Evolutionary conservation across 2,888 invertebrate species (phyloP).

Genomic region (Julus scandinavius): DNA sequence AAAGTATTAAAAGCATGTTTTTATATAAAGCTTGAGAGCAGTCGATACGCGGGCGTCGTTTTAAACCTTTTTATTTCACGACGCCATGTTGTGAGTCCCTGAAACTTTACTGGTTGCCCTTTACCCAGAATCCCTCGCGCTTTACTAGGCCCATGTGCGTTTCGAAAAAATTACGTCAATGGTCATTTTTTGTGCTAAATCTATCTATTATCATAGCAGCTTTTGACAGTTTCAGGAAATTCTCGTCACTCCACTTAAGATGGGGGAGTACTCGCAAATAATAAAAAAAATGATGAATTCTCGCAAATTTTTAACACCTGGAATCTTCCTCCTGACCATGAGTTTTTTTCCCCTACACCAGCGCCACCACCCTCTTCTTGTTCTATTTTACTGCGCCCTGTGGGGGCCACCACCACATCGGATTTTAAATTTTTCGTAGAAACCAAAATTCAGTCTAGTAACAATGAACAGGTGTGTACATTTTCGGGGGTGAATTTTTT

Average conservation of each 20-base stretch:
- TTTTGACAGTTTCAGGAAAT: background rate
- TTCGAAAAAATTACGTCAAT: no score
- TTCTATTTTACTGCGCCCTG: background rate
- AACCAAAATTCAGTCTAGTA: background rate
- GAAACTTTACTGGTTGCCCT: no score
- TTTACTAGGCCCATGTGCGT: no score
- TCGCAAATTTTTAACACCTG: background rate
- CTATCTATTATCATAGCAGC: no score
- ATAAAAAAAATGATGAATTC: background rate
- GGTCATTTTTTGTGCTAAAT: no score
- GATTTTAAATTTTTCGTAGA: background rate
- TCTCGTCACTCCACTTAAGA: background rate
- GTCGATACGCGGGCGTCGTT: no score
- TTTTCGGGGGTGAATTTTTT: background rate
- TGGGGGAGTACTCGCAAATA: background rate
- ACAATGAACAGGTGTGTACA: background rate
- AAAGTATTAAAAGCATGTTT: no score
- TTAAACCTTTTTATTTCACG: no score
- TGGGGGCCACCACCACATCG: background rate
- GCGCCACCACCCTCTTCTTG: no score
- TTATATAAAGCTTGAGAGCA: no score
- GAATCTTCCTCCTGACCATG: background rate
- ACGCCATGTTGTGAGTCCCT: no score
- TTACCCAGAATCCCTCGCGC: no score
- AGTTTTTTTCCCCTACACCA: background rate